Percentiles rank a stretch among this genome's conserved stretches.
These are phyloP conservation scores for Periplaneta americana DNA, from an alignment of 1,140 invertebrate genomes.

Conservation along the genomic window DNA sequence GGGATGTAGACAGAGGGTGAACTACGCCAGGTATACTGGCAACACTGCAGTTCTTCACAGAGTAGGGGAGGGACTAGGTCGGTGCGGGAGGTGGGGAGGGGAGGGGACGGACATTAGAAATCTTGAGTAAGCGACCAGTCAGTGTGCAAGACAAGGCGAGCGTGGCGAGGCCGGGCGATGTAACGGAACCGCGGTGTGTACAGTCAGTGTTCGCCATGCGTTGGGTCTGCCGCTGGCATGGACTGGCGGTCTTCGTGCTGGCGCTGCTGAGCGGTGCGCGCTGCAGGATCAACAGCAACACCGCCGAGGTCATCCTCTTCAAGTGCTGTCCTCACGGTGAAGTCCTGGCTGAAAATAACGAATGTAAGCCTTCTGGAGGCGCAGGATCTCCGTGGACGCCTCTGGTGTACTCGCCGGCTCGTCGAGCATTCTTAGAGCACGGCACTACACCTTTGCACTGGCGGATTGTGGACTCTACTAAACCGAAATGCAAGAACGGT, in stretches of 20 bases:
- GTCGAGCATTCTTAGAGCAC: conserved; percentile 28
- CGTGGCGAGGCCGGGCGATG: background rate
- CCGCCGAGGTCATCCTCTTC: conserved; percentile 30
- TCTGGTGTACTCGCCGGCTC: conserved; percentile 43
- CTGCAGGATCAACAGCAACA: background rate
- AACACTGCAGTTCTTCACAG: background rate
- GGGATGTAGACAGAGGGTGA: background rate
- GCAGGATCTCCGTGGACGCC: conserved; percentile 37
- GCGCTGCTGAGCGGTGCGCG: background rate
- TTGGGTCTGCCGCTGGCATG: no score
- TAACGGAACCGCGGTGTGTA: no score
- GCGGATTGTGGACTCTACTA: conserved; percentile 33
- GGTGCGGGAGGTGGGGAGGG: background rate
- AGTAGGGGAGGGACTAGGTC: background rate
- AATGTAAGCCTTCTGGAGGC: conserved; percentile 22
- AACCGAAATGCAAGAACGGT: conserved; percentile 34
- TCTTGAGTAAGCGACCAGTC: background rate
- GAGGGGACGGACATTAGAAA: background rate
- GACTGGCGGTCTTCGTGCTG: background rate
- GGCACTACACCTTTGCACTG: conserved; percentile 39
- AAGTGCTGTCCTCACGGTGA: conserved; percentile 46
- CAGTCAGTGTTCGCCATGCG: background rate
- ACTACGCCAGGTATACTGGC: background rate
- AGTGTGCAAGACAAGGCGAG: background rate
- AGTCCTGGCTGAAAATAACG: conserved; percentile 29